Conservation (phyloP, 53 echinoderm and acorn worm species). For the Echinometra lucunter region DNA sequence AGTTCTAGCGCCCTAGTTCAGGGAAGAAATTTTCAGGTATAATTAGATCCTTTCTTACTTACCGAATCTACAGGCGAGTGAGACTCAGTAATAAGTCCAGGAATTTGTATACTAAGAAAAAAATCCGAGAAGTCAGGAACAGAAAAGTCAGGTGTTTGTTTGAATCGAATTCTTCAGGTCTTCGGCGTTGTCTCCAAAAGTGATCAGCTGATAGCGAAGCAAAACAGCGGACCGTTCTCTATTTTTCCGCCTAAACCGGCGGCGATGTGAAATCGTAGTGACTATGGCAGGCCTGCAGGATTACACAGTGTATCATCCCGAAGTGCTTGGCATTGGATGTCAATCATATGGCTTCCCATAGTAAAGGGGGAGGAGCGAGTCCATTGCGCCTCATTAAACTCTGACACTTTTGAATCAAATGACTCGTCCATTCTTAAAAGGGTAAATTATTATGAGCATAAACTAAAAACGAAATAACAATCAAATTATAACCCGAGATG, state of each 20-base stretch:
- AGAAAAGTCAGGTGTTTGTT: not conserved
- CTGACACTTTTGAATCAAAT: constrained; percentile 61
- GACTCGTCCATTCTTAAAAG: constrained; percentile 8
- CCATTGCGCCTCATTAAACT: constrained; percentile 64
- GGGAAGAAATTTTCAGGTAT: constrained; percentile 41
- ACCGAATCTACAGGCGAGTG: constrained; percentile 27
- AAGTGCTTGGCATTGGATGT: not conserved
- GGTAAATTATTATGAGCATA: not conserved
- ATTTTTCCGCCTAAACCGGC: constrained; percentile 44
- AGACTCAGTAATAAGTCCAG: constrained; percentile 50
- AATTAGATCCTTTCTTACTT: constrained; percentile 60
- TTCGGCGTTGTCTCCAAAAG: not conserved
- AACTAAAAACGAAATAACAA: not conserved
- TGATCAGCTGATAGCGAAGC: not conserved
- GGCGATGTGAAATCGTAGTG: constrained; percentile 29
- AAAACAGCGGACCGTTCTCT: constrained; percentile 16
- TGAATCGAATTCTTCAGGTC: not conserved
- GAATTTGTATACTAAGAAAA: constrained; percentile 13
- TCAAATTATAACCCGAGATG: too few relatives aligned
- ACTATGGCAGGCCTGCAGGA: not conserved
- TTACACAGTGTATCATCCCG: not conserved
- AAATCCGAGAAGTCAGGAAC: not conserved
- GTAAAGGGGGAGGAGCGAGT: constrained; percentile 50
- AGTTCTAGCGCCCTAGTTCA: constrained; percentile 61
- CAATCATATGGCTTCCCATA: constrained; percentile 6